These are phyloP conservation scores for Uropetala carovei DNA, from an alignment of 2,888 invertebrate genomes.

Conservation along the genomic window DNA sequence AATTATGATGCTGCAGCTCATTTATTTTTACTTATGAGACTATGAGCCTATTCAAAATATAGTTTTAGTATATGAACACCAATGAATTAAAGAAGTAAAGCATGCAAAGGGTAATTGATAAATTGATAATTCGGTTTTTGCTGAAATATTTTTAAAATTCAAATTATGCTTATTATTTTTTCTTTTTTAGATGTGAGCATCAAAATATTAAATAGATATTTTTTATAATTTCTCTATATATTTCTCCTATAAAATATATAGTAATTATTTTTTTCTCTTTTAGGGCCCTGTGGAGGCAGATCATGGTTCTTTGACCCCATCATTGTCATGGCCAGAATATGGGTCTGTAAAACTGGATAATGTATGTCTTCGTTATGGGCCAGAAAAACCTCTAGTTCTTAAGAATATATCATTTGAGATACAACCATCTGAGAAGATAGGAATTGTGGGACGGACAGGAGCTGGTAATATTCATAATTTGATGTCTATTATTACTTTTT, in stretches of 20 bases:
- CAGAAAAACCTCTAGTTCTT: slow-evolving; percentile 73
- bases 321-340: slow-evolving; percentile 73
- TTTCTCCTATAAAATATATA: not conserved
- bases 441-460: slow-evolving; percentile 67
- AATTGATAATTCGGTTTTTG: not conserved
- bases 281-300: slow-evolving; percentile 71
- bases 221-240: no score
- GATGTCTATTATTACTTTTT: slow-evolving; percentile 36
- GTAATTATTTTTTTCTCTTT: slow-evolving; percentile 69
- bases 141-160: not conserved
- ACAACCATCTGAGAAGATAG: slow-evolving; percentile 75
- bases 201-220: no score
- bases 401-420: slow-evolving; percentile 75
- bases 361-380: slow-evolving; percentile 73
- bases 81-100: not conserved
- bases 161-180: no score
- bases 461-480: slow-evolving; percentile 65
- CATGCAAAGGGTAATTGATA: not conserved
- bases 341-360: slow-evolving; percentile 73
- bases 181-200: no score
- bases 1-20: no score
- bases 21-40: no score
- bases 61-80: no score
- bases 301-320: slow-evolving; percentile 71
- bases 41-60: no score